Base-by-base conservation (phyloP, 2,888 invertebrate genomes). In the Aphelenchoides bicaudatus region DNA sequence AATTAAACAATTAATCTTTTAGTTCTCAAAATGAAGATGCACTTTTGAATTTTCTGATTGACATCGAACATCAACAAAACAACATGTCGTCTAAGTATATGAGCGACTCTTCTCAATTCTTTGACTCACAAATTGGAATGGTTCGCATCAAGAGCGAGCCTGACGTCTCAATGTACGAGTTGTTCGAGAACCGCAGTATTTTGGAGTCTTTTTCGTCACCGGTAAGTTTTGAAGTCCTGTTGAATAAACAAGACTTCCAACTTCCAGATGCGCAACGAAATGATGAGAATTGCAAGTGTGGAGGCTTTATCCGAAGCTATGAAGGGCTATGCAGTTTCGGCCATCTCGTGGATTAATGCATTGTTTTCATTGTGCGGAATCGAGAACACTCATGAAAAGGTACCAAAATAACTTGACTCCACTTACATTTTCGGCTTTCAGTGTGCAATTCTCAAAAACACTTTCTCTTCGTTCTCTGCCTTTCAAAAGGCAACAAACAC, bases 261-360 rank as follows among this genome's bases (percentile, higher is more conserved):
- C 19, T n/a, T 43, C 49, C 16, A 51, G 51, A 19, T 53, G 49
- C 13, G 25, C 5, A 34, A 37, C 19, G 61, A 59, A 13, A 21
- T 27, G 19, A 71, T 68, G 10, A 64, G 70, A 19, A 56, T 65
- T 1, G 76, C 76, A 2, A 63, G 64, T 4, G 71, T 73, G 10
- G 76, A 76, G 34, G 69, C 74, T 39, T 63, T 76, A 47, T 66
- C 70, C 30, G 63, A 67, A 6, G 74, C 75, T 5, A 70, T 76
- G 64, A 52, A 65, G 29, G 46, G 58, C 50, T 75, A 73, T 54
- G 69, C 73, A 4, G 59, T 73, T 19, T 61, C 67, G 0, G 69
- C 71, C 21, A 71, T 70, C 19, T 69, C 74, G 39, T 77, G 77
- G 77, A 68, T 75, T 50, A 74, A 78, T 39, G 60, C 74, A 1